Base-by-base conservation (phyloP, 2,113 vertebrate species). In the Protobothrops flavoviridis region DNA sequence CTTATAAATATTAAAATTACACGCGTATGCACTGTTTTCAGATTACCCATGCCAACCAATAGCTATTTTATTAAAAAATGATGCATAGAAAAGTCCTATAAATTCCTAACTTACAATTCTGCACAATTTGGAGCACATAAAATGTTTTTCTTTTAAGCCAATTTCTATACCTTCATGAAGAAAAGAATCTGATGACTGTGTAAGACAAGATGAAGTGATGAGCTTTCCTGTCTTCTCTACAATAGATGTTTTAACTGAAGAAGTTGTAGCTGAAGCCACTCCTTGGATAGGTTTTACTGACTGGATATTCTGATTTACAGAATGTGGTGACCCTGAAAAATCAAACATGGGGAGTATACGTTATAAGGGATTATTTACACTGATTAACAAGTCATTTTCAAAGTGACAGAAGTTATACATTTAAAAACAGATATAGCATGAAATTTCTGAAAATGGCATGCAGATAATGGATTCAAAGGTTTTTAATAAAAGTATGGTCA, bases 151-250 rank as follows among this genome's bases (percentile, higher is more conserved):
- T 87, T 85, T 23, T 91, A 90, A 92, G 23, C 91, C 92, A 64
- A 53, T 93, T 94, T 95, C 17, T 94, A 92, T 98, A 98, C 98
- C 98, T 98, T 97, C 97, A 81, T 97, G 97, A 56, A 95, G 95
- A 15, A 95, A 24, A 0, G 93, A 29, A 69, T 97, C 96, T 11
- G 95, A 74, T 0, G 95, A 94, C 52, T 96, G 97, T 1, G 94
- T 17, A 56, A 90, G 81, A 24, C 97, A 95, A 6, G 96, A 91
- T 52, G 92, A 64, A 69, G 96, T 90, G 2, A 52, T 92, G 11
- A 93, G 56, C 5, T 97, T 94, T 55, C 93, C 94, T 91, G 96
- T 89, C 87, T 95, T 94, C 90, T 95, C 94, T 33, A 94, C 29
- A 94, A 95, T 93, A 93, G 96, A 94, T 0, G 94, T 93, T 94